Conservation (phyloP, 2,888 invertebrate species). For the Odontocerum albicorne region DNA sequence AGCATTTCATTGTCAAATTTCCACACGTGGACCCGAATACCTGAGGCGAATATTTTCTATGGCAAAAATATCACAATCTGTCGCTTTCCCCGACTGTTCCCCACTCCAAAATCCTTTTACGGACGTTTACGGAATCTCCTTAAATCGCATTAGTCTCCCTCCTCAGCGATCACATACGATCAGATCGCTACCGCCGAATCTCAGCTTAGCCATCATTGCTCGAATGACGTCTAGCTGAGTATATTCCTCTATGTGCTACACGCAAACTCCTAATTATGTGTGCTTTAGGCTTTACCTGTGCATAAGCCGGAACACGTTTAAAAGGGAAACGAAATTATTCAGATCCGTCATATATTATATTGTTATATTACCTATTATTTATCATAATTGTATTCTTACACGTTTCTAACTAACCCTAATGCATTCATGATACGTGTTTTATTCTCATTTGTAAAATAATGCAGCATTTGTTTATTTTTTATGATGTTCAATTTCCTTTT, state of each 20-base stretch:
- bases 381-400: no score
- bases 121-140: background rate
- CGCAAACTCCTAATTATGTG: slow-evolving; percentile 31
- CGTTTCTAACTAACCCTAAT: no score
- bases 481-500: no score
- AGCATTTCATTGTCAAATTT: no score
- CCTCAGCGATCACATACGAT: no score
- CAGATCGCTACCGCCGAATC: slow-evolving; percentile 6
- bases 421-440: no score
- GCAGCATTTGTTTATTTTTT: no score
- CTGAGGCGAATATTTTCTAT: no score
- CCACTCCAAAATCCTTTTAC: slow-evolving; percentile 2
- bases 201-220: slow-evolving; percentile 8
- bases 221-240: slow-evolving; percentile 1
- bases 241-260: slow-evolving; percentile 12
- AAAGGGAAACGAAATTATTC: slow-evolving; percentile 19
- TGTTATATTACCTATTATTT: no score
- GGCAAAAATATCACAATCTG: background rate
- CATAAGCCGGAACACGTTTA: slow-evolving; percentile 27
- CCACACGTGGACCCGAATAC: no score
- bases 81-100: background rate
- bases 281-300: slow-evolving; percentile 26
- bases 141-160: slow-evolving; percentile 4
- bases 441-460: no score
- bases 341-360: no score